Evolutionary conservation across 2,888 invertebrate genomes (phyloP).

Genomic region (Cephus pygmeus): DNA sequence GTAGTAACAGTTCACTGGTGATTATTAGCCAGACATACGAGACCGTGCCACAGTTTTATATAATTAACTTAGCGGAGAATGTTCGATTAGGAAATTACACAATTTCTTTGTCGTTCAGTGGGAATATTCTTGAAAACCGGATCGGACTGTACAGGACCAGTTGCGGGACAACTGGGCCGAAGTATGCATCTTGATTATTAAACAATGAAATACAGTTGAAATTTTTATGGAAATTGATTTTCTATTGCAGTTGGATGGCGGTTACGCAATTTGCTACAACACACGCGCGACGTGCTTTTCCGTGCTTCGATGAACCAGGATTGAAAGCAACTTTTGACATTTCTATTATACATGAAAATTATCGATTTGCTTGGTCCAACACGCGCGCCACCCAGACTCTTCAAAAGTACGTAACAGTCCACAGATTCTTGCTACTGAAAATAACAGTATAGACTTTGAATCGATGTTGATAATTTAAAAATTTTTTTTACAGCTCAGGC

Average conservation of each 20-base stretch:
- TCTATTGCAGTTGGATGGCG: conserved; percentile 75
- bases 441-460: neutral
- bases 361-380: conserved; percentile 48
- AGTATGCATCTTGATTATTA: conserved; percentile 60
- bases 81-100: conserved; percentile 59
- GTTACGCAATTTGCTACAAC: conserved; percentile 86
- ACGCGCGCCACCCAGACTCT: conserved; percentile 11
- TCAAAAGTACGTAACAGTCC: neutral
- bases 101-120: conserved; percentile 69
- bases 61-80: conserved; percentile 21
- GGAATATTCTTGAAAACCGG: conserved; percentile 70
- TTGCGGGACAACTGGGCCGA: conserved; percentile 32
- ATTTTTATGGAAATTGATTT: neutral
- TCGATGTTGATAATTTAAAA: neutral
- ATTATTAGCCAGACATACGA: conserved; percentile 38
- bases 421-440: neutral
- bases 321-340: conserved; percentile 83
- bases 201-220: conserved; percentile 67
- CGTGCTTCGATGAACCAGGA: conserved; percentile 87
- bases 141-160: conserved; percentile 74
- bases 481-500: neutral
- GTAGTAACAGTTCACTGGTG: conserved; percentile 3
- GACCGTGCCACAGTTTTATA: conserved; percentile 42
- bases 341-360: conserved; percentile 71
- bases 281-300: conserved; percentile 85